Base-by-base conservation (phyloP, 2,888 invertebrate species). In the Netelia fuscicornis region DNA sequence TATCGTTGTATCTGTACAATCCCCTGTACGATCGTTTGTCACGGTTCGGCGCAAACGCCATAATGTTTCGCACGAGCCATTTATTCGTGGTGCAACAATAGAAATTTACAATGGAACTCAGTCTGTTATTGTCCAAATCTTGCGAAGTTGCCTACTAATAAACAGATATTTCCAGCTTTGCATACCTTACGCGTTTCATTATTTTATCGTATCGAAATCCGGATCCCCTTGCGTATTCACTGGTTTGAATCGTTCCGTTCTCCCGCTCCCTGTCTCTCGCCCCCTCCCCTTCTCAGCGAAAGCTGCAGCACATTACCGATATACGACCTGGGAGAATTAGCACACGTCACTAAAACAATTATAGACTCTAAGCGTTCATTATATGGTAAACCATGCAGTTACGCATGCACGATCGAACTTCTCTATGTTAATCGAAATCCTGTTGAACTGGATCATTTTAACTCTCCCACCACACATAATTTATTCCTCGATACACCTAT, bases 291-390 rank as follows among this genome's bases (percentile, higher is more conserved):
- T 48, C 30, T 20, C 54, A 5, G 11, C 44, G 17, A 23, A 9
- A 48, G 60, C 37, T 64, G 65, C 52, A 76, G 76, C 80, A 75
- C 76, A 84, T 56, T 56, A 62, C 62, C 78, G 70, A 70, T 62
- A 65, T 48, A 13, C 70, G 42, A 42, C 54, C 37, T 54, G 75
- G 52, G 58, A 75, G 70, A 79, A 85, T 85, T 85, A 82, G 79
- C 79, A 75, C 54, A 75, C 54, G 85, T 85, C 85, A 79, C 70
- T 82, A 71, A 82, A 78, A 70, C 74, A 81, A 82, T 85, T 81
- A 76, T 82, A 82, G 56, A 74, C 76, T 82, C 82, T 79, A 82
- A 78, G 79, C 82, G 82, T 82, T 85, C 78, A 85, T 85, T 82
- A 82, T 42, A 44, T 64, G 82, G 79, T 79, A 76, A 85, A 85